These are phyloP conservation scores for Strix aluco DNA, from an alignment of 2,113 vertebrate genomes.

Conservation along the genomic window DNA sequence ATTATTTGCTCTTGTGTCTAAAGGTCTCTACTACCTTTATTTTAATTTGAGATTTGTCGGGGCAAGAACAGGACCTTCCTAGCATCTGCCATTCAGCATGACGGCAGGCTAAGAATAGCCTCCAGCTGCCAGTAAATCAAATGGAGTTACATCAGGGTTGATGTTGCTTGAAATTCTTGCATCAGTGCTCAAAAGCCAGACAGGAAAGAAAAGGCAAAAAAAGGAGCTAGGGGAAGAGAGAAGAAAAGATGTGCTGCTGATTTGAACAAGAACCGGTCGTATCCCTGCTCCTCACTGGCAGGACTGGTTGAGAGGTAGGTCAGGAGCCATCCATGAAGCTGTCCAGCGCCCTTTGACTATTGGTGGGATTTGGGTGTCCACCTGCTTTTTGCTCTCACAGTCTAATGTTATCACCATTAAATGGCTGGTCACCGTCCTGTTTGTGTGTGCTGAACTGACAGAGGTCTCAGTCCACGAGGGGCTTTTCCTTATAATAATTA, in stretches of 20 bases:
- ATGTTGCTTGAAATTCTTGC: slow-evolving; percentile 69
- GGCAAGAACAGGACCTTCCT: background rate
- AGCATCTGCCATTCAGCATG: slow-evolving; percentile 12
- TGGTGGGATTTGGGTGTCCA: background rate
- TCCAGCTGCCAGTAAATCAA: slow-evolving; percentile 65
- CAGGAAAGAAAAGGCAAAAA: background rate
- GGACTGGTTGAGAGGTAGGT: background rate
- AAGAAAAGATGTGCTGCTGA: background rate
- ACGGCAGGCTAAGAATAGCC: slow-evolving; percentile 29
- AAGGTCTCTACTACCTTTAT: slow-evolving; percentile 12
- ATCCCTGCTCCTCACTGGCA: background rate
- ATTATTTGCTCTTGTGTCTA: background rate
- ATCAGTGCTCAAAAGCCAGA: slow-evolving; percentile 40
- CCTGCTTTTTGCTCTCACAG: background rate
- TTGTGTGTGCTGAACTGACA: background rate
- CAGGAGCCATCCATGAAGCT: background rate
- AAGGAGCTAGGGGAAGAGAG: background rate
- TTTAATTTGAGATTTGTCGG: slow-evolving; percentile 43
- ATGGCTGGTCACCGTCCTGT: background rate
- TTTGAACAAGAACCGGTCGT: background rate
- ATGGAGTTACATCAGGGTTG: slow-evolving; percentile 50
- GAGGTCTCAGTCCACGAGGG: background rate
- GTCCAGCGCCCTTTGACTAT: background rate
- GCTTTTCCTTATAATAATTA: background rate
- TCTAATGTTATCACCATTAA: background rate